Evolutionary conservation across 53 echinoderm and acorn worm species (phyloP).

Genomic region (Mesocentrotus franciscanus): DNA sequence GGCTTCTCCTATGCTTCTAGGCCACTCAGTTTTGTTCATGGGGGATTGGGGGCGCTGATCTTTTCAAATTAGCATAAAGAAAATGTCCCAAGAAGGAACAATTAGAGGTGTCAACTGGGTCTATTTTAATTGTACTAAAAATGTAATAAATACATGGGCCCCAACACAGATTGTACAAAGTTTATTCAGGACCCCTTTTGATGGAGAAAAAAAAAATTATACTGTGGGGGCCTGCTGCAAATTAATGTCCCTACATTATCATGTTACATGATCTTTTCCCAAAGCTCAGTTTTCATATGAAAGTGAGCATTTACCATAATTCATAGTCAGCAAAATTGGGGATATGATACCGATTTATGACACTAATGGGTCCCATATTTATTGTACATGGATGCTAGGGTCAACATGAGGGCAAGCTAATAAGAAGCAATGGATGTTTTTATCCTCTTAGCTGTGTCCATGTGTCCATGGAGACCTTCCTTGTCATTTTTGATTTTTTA

Average conservation of each 20-base stretch:
- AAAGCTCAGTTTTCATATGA: not conserved
- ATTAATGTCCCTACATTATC: not conserved
- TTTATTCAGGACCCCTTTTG: not conserved
- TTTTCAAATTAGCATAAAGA: too few species aligned
- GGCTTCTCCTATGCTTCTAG: too few species aligned
- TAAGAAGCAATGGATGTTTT: not conserved
- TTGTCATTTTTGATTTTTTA: slow-evolving; percentile 10
- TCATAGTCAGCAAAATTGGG: slow-evolving; percentile 34
- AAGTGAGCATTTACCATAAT: slow-evolving; percentile 18
- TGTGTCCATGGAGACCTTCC: slow-evolving; percentile 2
- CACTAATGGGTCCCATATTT: slow-evolving; percentile 28
- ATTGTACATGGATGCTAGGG: not conserved
- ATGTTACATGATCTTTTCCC: not conserved
- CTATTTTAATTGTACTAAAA: too few species aligned
- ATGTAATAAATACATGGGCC: too few species aligned
- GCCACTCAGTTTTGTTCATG: too few species aligned
- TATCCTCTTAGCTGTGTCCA: not conserved
- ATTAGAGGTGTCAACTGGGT: too few species aligned
- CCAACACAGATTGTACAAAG: too few species aligned
- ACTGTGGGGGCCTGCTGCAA: not conserved
- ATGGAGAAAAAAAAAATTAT: not conserved
- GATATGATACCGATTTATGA: slow-evolving; percentile 4
- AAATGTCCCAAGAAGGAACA: too few species aligned
- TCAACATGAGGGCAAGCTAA: not conserved
- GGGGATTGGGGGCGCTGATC: too few species aligned